These are phyloP conservation scores for Microctenopoma lineatum DNA, from an alignment of 2,797 vertebrate genomes.

Conservation along the genomic window DNA sequence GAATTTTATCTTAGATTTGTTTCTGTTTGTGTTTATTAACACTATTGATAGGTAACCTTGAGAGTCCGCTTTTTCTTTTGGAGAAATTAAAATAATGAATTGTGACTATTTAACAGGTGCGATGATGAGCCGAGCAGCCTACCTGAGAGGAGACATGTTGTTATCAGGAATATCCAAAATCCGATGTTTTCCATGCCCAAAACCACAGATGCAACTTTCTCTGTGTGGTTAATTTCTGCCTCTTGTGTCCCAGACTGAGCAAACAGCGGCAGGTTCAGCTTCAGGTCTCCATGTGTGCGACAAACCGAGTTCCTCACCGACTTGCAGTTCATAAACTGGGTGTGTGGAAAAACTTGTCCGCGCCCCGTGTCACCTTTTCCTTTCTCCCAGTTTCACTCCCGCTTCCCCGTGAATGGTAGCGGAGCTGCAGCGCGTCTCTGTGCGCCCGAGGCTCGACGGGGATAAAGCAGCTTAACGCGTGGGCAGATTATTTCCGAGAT, in stretches of 20 bases:
- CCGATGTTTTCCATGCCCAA: constrained; percentile 70
- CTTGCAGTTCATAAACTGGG: neutral
- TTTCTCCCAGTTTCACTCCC: constrained; percentile 14
- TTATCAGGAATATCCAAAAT: constrained; percentile 76
- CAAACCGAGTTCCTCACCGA: constrained; percentile 7
- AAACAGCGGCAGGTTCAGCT: constrained; percentile 24
- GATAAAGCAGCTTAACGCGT: constrained; percentile 81
- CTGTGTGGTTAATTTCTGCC: constrained; percentile 38
- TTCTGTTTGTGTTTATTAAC: too few relatives aligned
- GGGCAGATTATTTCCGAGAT: constrained; percentile 81
- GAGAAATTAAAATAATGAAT: neutral
- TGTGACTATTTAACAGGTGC: neutral
- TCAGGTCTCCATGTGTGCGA: constrained; percentile 34
- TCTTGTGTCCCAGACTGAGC: constrained; percentile 31
- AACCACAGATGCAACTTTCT: constrained; percentile 65
- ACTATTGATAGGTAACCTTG: too few relatives aligned
- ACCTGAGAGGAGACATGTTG: constrained; percentile 72
- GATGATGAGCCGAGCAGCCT: constrained; percentile 16
- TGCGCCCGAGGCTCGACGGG: constrained; percentile 60
- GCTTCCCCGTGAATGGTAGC: constrained; percentile 33
- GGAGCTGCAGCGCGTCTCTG: constrained; percentile 50
- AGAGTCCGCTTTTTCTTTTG: neutral
- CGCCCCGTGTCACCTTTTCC: constrained; percentile 55
- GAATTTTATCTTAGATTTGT: too few relatives aligned
- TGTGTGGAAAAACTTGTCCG: neutral